Evolutionary conservation across 1,140 invertebrate species (phyloP).

Genomic region (Hetaerina americana): DNA sequence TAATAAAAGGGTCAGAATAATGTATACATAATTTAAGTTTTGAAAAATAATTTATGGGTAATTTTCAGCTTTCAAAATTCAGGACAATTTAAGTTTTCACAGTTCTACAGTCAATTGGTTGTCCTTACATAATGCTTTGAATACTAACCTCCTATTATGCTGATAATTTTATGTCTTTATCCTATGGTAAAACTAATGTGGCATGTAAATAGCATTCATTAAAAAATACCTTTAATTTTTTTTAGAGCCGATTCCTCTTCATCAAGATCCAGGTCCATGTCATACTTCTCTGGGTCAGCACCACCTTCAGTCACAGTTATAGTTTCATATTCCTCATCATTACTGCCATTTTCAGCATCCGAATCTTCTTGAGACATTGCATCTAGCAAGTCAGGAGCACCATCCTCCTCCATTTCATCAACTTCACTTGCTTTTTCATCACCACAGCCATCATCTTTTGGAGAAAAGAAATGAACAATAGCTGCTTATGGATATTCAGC

Average conservation of each 20-base stretch:
- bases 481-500: too few species aligned
- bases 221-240: slow-evolving; percentile 44
- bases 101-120: too few species aligned
- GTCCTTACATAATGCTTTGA: neutral
- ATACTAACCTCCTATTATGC: neutral
- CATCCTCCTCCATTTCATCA: slow-evolving; percentile 19
- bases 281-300: slow-evolving; percentile 45
- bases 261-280: slow-evolving; percentile 50
- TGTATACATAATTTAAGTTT: too few species aligned
- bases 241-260: slow-evolving; percentile 57
- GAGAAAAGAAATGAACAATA: neutral
- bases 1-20: too few species aligned
- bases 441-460: slow-evolving; percentile 15
- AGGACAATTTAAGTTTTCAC: too few species aligned
- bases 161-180: neutral
- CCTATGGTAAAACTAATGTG: too few species aligned
- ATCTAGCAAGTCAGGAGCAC: slow-evolving; percentile 25
- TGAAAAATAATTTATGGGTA: too few species aligned
- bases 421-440: slow-evolving; percentile 18
- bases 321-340: slow-evolving; percentile 42
- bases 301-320: slow-evolving; percentile 50
- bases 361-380: slow-evolving; percentile 24
- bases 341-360: slow-evolving; percentile 21
- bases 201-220: neutral
- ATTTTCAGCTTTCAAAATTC: too few species aligned